A percentile compares a stretch with the other conserved stretches of the same genome.
Conservation (phyloP, 2,797 vertebrate genomes). For the Protonibea diacanthus region DNA sequence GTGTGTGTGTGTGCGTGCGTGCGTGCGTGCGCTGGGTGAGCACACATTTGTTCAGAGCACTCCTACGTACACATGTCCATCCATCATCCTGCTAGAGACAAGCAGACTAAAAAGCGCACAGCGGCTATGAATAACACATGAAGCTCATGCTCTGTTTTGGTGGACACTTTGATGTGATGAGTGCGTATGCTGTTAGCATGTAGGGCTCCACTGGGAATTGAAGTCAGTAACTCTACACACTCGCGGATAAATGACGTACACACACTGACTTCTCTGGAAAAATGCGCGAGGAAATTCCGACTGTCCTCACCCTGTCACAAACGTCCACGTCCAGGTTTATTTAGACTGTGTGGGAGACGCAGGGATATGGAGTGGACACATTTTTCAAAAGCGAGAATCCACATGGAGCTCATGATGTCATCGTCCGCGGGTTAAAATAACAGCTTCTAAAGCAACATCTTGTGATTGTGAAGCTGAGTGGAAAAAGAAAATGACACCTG, state of each 20-base stretch:
- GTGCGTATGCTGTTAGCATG: constrained; percentile 21
- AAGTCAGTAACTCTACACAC: constrained; percentile 25
- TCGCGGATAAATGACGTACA: background rate
- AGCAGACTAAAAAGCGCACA: constrained; percentile 4
- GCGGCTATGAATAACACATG: constrained; percentile 31
- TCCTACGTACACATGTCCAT: constrained; percentile 22
- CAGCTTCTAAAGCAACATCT: constrained; percentile 2
- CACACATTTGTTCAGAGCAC: constrained; percentile 1
- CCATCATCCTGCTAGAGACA: constrained; percentile 29
- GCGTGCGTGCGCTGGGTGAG: constrained; percentile 2
- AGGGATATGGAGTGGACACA: constrained; percentile 14
- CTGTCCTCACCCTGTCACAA: constrained; percentile 42
- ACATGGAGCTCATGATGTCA: constrained; percentile 48
- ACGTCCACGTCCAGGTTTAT: constrained; percentile 25
- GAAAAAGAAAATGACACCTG: constrained; percentile 9
- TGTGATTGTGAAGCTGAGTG: constrained; percentile 2
- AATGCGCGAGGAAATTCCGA: constrained; percentile 44
- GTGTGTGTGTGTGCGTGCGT: background rate
- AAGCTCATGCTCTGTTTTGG: constrained; percentile 5
- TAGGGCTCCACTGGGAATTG: constrained; percentile 16
- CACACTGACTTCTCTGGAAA: constrained; percentile 19
- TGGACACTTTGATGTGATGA: constrained; percentile 26
- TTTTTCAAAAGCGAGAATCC: constrained; percentile 14
- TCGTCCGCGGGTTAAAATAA: constrained; percentile 17
- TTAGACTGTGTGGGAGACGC: constrained; percentile 19